Evolutionary conservation across 2,797 vertebrate species (phyloP).

Genomic region (Liparis tanakae): DNA sequence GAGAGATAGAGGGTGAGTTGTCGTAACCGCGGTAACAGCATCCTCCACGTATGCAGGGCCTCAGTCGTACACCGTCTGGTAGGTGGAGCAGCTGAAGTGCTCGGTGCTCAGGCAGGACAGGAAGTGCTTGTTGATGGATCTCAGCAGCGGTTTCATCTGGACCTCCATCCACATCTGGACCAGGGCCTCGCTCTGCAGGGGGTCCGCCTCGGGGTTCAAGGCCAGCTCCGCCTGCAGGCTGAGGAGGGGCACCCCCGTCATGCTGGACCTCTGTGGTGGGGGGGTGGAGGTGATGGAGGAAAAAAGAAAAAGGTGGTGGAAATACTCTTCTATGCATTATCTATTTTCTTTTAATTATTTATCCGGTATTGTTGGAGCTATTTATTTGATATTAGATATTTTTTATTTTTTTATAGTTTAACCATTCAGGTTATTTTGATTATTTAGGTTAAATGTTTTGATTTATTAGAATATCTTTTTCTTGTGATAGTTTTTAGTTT

Average conservation of each 20-base stretch:
- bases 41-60: neutral
- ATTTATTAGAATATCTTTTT: too few relatives aligned
- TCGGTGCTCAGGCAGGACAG: constrained; percentile 82
- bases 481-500: too few relatives aligned
- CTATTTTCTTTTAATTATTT: too few relatives aligned
- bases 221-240: constrained; percentile 62
- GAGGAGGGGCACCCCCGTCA: constrained; percentile 61
- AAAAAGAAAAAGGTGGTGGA: too few relatives aligned
- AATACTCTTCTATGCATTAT: neutral
- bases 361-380: too few relatives aligned
- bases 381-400: too few relatives aligned
- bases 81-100: constrained; percentile 83
- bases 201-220: constrained; percentile 38
- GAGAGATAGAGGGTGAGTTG: constrained; percentile 8
- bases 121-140: constrained; percentile 75
- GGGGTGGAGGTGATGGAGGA: neutral
- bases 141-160: constrained; percentile 78
- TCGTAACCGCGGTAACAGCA: neutral
- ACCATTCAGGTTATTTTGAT: too few relatives aligned
- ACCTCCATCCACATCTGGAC: constrained; percentile 80
- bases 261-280: constrained; percentile 60
- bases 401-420: too few relatives aligned
- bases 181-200: constrained; percentile 73
- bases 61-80: constrained; percentile 78
- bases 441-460: too few relatives aligned